phyloP scores from a whole-genome alignment of 2,113 vertebrate species.

The Cebus imitator region DNA sequence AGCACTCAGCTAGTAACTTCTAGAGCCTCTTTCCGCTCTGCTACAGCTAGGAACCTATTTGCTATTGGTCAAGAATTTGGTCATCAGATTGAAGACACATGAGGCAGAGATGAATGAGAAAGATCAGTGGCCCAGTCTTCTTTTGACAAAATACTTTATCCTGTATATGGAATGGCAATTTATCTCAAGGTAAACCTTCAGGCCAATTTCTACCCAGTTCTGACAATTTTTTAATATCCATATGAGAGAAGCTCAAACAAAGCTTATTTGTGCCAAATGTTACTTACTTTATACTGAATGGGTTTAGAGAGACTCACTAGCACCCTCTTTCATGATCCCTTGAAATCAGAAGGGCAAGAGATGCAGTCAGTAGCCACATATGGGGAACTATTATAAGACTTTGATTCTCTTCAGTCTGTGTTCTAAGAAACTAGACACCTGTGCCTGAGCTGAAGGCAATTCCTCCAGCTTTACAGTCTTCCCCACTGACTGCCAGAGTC shows the following conservation, averaged over 20 bases:
- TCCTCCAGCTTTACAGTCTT: not conserved
- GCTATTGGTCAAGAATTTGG: not conserved
- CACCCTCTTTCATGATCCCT: not conserved
- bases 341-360: not conserved
- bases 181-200: not conserved
- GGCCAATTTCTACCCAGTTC: not conserved
- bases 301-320: not conserved
- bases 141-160: not conserved
- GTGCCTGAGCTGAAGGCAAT: not conserved
- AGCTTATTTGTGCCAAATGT: not conserved
- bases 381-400: not conserved
- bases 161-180: not conserved
- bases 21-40: not conserved
- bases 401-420: not conserved
- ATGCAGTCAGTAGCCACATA: not conserved
- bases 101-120: not conserved
- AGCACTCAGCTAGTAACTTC: not conserved
- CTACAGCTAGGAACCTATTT: not conserved
- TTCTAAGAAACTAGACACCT: not conserved
- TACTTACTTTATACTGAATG: not conserved
- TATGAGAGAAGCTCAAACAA: not conserved
- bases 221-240: not conserved
- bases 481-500: not conserved
- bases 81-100: not conserved
- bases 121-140: not conserved